Base-by-base conservation (phyloP, 1,140 invertebrate genomes). In the Paracyclopina nana region DNA sequence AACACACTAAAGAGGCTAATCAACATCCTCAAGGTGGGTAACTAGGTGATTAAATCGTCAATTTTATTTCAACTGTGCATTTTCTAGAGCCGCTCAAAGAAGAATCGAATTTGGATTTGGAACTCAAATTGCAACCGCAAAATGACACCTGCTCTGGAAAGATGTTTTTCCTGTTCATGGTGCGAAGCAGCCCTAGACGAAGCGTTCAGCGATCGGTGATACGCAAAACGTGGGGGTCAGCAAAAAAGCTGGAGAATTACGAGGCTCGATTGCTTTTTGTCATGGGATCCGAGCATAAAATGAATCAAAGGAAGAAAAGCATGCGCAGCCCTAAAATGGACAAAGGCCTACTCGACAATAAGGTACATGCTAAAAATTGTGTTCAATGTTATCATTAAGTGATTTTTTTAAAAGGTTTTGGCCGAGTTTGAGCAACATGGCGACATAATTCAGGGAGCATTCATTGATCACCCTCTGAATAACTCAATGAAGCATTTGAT, bases 401-500 rank as follows among this genome's bases (percentile, higher is more conserved):
- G 12, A 24, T 24, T 42, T 27, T 41, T 22, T 12, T 34, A 18
- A 22, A 46, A 24, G 22, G 20, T 48, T 18, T 42, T 55, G 16
- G 53, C 27, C n/a, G 16, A 50, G n/a, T 62, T 64, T 53, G 53
- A 54, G 27, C 12, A 44, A 0, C 48, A 61, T 29, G 54, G 59
- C 9, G 67, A 68, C 50, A 60, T 69, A n/a, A 56, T 69, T 11
- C 59, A 60, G 40, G 65, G 64, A 4, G 57, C 59, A 46, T 70
- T 70, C 57, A 18, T 59, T 12, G 68, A 70, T 54, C 56, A 59
- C 9, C 70, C 70, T 53, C 54, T 59, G 20, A 69, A 70, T 58
- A 55, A 70, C 11, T 68, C 65, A 5, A 63, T 64, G 46, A 70
- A 70, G 56, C 68, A 71, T 49, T 55, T 71, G 1, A 61, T 69